Evolutionary conservation across 1,140 invertebrate genomes (phyloP).

Genomic region (Cylas formicarius): DNA sequence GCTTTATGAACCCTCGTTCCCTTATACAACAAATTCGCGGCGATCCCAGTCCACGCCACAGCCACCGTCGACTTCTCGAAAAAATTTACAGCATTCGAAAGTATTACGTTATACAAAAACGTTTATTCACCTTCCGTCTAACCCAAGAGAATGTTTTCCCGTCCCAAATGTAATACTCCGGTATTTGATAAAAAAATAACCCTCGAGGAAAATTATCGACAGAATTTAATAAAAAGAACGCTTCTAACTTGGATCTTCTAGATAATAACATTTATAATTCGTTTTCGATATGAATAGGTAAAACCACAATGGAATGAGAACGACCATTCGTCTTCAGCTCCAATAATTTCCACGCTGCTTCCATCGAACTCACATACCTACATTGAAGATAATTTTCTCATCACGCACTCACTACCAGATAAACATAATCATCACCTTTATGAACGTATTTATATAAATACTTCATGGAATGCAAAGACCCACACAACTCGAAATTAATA

Average conservation of each 20-base stretch:
- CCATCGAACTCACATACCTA: slow-evolving; percentile 12
- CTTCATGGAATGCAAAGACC: not conserved
- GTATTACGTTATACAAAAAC: not conserved
- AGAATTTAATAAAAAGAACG: slow-evolving; percentile 9
- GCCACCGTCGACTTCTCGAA: not conserved
- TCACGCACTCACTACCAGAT: slow-evolving; percentile 5
- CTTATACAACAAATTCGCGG: not conserved
- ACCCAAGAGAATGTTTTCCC: too few relatives aligned
- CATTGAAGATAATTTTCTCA: slow-evolving; percentile 9
- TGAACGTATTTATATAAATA: slow-evolving; percentile 8
- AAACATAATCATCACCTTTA: slow-evolving; percentile 2
- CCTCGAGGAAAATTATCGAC: not conserved
- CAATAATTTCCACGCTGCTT: slow-evolving; percentile 12
- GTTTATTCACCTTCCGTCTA: slow-evolving; percentile 2
- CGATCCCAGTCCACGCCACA: slow-evolving; percentile 4
- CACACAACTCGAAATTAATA: slow-evolving; percentile 9
- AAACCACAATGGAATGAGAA: slow-evolving; percentile 6
- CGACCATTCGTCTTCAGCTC: slow-evolving; percentile 5
- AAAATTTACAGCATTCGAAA: not conserved
- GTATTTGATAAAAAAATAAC: too few relatives aligned
- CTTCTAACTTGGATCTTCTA: not conserved
- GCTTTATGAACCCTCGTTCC: not conserved
- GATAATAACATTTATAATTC: not conserved
- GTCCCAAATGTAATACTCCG: too few relatives aligned
- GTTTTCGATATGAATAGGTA: slow-evolving; percentile 4